Evolutionary conservation across 1,140 invertebrate genomes (phyloP).

Genomic region (Ostrea denselamellosa): DNA sequence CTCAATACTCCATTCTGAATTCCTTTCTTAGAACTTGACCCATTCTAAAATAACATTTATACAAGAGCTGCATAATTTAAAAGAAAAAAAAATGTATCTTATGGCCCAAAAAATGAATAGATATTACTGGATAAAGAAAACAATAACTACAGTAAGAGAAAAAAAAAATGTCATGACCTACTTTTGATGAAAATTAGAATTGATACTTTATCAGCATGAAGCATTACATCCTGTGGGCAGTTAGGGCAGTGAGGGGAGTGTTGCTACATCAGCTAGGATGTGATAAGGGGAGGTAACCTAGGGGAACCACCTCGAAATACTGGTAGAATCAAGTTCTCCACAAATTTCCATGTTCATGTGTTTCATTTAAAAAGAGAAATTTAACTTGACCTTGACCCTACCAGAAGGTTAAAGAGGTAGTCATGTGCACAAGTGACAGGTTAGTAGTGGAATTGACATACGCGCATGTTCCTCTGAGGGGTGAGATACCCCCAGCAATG

Average conservation of each 20-base stretch:
- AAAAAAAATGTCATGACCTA: background rate
- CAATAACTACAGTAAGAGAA: background rate
- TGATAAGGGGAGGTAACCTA: constrained; percentile 1
- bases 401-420: background rate
- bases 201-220: background rate
- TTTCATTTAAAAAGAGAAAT: background rate
- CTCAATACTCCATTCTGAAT: too few species aligned
- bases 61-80: too few species aligned
- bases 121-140: background rate
- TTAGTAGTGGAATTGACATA: constrained; percentile 35
- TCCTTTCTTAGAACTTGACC: too few species aligned
- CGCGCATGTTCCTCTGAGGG: constrained; percentile 44
- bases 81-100: too few species aligned
- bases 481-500: constrained; percentile 40
- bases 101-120: too few species aligned
- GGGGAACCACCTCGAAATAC: background rate
- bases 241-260: constrained; percentile 2
- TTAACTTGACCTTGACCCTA: constrained; percentile 15
- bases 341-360: background rate
- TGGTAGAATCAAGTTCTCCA: background rate
- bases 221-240: background rate
- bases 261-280: constrained; percentile 17
- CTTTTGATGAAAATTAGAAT: background rate
- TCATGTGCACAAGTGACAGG: background rate
- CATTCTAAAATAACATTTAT: too few species aligned